Evolutionary conservation across 2,113 vertebrate species (phyloP), one percentile per base, ranked within the genome.

Genomic region (Leuciscus idus): DNA sequence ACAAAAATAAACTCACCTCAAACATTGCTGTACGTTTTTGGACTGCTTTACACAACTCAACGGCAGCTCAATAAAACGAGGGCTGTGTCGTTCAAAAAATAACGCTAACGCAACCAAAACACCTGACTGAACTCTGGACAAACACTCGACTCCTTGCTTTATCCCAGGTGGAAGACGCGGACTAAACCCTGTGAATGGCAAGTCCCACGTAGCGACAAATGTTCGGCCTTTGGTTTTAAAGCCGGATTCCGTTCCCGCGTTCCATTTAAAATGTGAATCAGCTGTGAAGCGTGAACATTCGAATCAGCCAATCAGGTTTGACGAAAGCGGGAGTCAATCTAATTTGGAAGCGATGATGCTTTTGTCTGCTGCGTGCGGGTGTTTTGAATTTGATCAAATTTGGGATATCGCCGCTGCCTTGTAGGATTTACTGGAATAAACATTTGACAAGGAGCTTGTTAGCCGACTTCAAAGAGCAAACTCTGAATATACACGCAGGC

Each of bases 211-310:
- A 83, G 7, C 33, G 1, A 73, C 9, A 2, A 1, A 2, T 3
- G 2, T 0, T 28, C 0, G 19, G 10, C 7, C 15, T 2, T 6
- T 2, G 57, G 52, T 89, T 91, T 92, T 93, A 94, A 92, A 91
- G 52, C 50, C 13, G 13, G 21, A 1, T 26, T 11, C 33, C 2
- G 1, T 79, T 91, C 87, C 87, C 86, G 92, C 91, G 85, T 33
- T 30, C 72, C 28, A 4, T 59, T 86, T 46, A 12, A 88, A 92
- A 93, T n/a, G 39, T 77, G 64, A 70, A 36, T 92, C 94, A 95
- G 93, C 93, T 95, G 94, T 59, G 92, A 52, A 26, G 46, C 79
- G n/a, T 30, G 26, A 52, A 61, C 87, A 46, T 87, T 89, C 89
- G 72, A 86, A 90, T 75, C 36, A 83, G 61, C 88, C 88, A 89